These are phyloP conservation scores for Napeogenes inachia DNA, from an alignment of 2,888 invertebrate species.

Conservation along the genomic window DNA sequence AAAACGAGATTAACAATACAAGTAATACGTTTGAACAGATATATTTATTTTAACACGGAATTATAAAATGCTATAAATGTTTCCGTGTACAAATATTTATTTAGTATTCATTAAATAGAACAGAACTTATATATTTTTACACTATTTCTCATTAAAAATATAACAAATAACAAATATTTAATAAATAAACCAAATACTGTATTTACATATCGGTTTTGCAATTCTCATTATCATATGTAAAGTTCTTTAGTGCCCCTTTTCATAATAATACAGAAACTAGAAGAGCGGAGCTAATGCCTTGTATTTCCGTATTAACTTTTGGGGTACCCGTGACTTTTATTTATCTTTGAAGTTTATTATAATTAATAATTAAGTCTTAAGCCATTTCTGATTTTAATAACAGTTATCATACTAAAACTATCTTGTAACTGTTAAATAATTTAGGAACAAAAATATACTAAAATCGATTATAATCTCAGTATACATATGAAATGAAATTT, in stretches of 20 bases:
- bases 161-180: not conserved
- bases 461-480: not conserved
- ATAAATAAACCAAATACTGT: not conserved
- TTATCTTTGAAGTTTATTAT: conserved; percentile 10
- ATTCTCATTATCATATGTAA: not conserved
- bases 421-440: not conserved
- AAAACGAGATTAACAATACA: conserved; percentile 9
- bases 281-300: conserved; percentile 2
- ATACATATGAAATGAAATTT: not conserved
- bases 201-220: not conserved
- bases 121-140: no score
- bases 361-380: no score
- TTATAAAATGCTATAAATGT: not conserved
- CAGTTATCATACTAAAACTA: not conserved
- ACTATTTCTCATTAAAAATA: no score
- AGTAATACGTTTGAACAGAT: not conserved
- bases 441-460: not conserved
- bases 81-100: not conserved
- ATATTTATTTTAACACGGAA: not conserved
- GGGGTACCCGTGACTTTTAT: conserved; percentile 2
- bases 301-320: conserved; percentile 11
- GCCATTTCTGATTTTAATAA: conserved; percentile 4
- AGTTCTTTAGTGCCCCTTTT: not conserved
- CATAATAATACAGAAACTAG: not conserved
- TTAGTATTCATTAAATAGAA: no score